Conservation (phyloP, 2,113 vertebrate genomes). For the Macheiramphus alcinus region DNA sequence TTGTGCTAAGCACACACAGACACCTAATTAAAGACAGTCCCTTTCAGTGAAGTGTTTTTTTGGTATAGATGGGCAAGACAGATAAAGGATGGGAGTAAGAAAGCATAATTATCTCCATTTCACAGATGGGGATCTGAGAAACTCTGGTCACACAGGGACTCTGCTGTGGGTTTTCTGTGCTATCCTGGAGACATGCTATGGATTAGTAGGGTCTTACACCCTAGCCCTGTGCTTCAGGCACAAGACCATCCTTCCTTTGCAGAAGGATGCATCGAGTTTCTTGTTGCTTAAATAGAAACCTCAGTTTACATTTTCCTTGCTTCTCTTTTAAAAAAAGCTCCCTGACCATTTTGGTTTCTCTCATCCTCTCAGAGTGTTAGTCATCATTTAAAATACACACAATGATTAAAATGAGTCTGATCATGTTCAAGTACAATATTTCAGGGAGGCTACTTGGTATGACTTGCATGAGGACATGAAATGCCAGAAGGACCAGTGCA, state of each 20-base stretch:
- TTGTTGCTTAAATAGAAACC: constrained; percentile 6
- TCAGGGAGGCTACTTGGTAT: constrained; percentile 66
- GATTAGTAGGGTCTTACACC: not conserved
- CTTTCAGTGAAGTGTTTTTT: constrained; percentile 14
- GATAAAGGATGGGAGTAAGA: not conserved
- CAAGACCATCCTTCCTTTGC: not conserved
- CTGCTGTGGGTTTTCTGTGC: not conserved
- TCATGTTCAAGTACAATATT: constrained; percentile 70
- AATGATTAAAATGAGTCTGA: constrained; percentile 71
- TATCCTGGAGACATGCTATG: not conserved
- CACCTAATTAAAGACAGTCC: constrained; percentile 37
- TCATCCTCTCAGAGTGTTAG: constrained; percentile 56
- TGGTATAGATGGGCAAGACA: not conserved
- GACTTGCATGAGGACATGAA: constrained; percentile 71
- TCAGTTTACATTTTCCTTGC: constrained; percentile 6
- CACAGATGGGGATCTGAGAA: not conserved
- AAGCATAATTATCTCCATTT: not conserved
- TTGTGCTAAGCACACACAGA: constrained; percentile 28
- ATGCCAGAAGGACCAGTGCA: constrained; percentile 79
- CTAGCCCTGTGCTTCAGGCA: not conserved
- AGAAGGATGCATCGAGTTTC: not conserved
- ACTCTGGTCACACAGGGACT: not conserved
- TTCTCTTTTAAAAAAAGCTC: not conserved
- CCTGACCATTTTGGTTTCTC: constrained; percentile 33
- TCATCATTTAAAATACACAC: constrained; percentile 62